A percentile compares a stretch with the other conserved stretches of the same genome.
These are phyloP conservation scores for Aldrovandia affinis DNA, from an alignment of 2,797 vertebrate species.

Conservation along the genomic window DNA sequence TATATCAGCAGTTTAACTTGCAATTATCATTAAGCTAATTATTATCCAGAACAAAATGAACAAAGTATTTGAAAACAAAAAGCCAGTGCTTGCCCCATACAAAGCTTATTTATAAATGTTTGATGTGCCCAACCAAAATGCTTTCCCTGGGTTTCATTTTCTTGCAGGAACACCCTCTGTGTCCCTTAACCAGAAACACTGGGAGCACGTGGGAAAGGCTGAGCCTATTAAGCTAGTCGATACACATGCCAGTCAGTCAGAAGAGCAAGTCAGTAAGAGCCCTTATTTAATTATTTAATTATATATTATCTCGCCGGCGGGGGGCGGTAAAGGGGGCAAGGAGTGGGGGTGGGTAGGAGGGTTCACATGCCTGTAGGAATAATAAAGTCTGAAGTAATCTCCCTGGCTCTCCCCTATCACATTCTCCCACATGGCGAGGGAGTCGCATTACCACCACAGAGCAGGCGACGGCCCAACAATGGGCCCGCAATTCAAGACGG, in stretches of 20 bases:
- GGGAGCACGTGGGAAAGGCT: neutral
- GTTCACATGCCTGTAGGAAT: constrained; percentile 46
- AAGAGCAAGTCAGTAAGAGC: constrained; percentile 39
- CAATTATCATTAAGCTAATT: neutral
- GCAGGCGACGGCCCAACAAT: constrained; percentile 59
- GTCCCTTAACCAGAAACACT: neutral
- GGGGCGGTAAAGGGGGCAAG: neutral
- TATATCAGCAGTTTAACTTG: neutral
- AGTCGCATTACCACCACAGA: constrained; percentile 66
- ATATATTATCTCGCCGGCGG: constrained; percentile 11
- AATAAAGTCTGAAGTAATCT: constrained; percentile 57
- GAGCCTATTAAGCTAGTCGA: neutral
- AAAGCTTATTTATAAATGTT: neutral
- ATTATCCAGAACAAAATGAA: too few relatives aligned
- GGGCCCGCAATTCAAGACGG: constrained; percentile 69
- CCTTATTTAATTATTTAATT: constrained; percentile 57
- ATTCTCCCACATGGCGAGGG: constrained; percentile 69
- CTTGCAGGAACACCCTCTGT: constrained; percentile 11
- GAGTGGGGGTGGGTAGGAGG: constrained; percentile 24
- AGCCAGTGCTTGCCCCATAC: too few relatives aligned
- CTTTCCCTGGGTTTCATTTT: neutral
- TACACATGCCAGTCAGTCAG: constrained; percentile 8
- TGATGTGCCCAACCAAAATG: neutral
- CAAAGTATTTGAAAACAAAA: too few relatives aligned
- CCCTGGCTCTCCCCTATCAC: constrained; percentile 64